phyloP scores from a whole-genome alignment of 2,113 vertebrate species.

The Colaptes auratus region DNA sequence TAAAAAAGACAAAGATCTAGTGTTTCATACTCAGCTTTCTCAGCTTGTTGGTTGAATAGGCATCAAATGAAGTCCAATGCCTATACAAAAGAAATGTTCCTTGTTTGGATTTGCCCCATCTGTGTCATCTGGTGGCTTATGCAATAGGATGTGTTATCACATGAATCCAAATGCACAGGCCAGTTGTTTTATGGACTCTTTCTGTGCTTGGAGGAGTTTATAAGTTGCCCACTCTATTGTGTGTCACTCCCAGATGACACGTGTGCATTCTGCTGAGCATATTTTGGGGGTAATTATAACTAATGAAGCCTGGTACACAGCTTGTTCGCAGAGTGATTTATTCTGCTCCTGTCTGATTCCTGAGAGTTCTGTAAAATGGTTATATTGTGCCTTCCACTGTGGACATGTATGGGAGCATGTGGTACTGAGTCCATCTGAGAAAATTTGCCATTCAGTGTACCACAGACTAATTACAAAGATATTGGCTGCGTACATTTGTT shows the following conservation, averaged over 20 bases:
- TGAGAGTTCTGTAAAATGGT: conserved; percentile 70
- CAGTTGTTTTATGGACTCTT: conserved; percentile 98
- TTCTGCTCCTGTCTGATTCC: conserved; percentile 74
- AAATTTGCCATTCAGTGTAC: conserved; percentile 44
- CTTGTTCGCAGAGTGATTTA: conserved; percentile 88
- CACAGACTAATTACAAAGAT: conserved; percentile 53
- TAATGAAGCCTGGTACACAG: conserved; percentile 90
- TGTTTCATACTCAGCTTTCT: conserved; percentile 83
- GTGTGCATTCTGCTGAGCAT: conserved; percentile 91
- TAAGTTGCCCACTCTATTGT: conserved; percentile 92
- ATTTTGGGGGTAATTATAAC: conserved; percentile 96
- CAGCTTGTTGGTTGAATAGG: conserved; percentile 91
- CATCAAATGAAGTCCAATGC: conserved; percentile 86
- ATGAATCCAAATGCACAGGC: conserved; percentile 87
- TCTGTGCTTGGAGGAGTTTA: conserved; percentile 92
- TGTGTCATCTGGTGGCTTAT: conserved; percentile 97
- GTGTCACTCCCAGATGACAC: conserved; percentile 90
- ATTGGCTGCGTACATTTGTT: conserved; percentile 31
- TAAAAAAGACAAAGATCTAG: conserved; percentile 81
- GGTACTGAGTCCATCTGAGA: conserved; percentile 44
- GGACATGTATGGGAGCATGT: conserved; percentile 46
- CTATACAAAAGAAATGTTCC: conserved; percentile 89
- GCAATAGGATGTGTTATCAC: conserved; percentile 87
- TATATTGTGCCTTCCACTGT: conserved; percentile 65
- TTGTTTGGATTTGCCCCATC: conserved; percentile 92